Evolutionary conservation across 2,113 vertebrate species (phyloP).

Genomic region (Eptatretus burgeri): DNA sequence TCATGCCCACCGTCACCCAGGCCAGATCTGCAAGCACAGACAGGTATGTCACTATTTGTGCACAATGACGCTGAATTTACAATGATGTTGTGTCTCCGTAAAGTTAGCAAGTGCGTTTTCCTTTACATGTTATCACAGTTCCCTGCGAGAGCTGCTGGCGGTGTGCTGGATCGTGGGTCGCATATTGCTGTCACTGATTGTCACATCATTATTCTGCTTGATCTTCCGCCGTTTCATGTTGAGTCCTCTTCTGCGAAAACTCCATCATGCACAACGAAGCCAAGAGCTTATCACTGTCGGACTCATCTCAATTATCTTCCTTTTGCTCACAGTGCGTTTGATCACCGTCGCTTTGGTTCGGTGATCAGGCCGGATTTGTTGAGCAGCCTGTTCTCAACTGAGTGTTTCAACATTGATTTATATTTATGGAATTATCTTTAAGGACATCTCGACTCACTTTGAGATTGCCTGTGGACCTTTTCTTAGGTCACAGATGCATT

Average conservation of each 20-base stretch:
- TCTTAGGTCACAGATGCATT: conserved; percentile 52
- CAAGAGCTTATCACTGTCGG: conserved; percentile 75
- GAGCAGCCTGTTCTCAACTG: no score
- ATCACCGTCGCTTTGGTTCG: no score
- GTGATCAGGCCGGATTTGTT: no score
- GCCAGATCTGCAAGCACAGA: conserved; percentile 20
- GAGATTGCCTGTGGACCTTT: no score
- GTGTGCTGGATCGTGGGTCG: conserved; percentile 37
- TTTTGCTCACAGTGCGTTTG: conserved; percentile 45
- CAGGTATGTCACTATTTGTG: background rate
- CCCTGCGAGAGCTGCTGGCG: conserved; percentile 29
- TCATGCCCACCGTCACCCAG: conserved; percentile 66
- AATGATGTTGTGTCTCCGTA: background rate
- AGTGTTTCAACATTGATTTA: no score
- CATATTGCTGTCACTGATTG: conserved; percentile 44
- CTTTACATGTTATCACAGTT: conserved; percentile 13
- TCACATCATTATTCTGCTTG: conserved; percentile 40
- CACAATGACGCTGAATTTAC: no score
- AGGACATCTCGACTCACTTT: no score
- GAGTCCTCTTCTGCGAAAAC: conserved; percentile 44
- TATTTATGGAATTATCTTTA: no score
- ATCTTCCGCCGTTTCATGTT: conserved; percentile 43
- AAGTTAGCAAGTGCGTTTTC: background rate
- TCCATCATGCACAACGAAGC: conserved; percentile 55
- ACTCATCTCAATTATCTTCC: conserved; percentile 54